Evolutionary conservation across 2,888 invertebrate genomes (phyloP), one percentile per base, ranked within the genome.

Genomic region (Bimastos eiseni): DNA sequence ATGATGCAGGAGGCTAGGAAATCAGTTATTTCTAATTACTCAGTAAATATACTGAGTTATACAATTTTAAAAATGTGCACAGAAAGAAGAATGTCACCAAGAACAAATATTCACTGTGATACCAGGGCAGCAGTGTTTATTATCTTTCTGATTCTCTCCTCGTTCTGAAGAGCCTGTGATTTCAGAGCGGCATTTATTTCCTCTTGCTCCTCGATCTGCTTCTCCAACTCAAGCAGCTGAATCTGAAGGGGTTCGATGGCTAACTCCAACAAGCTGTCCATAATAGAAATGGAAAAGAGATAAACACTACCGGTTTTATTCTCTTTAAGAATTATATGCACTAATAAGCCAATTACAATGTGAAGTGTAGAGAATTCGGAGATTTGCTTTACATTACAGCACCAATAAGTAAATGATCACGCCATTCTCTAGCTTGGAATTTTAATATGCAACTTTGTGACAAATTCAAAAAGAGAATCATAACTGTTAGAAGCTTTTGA

Each of bases 271-370:
- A 86, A 86, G 37, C 86, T 86, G 86, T 36, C 30, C 86, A 86
- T 6, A 86, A 86, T 36, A 86, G 2, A 17, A 34, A 70, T 70
- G 13, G 30, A 15, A 70, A 70, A n/a, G 30, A 70, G 5, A 17
- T 6, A 70, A 49, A 70, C 95, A 93, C 70, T 70, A n/a, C 1
- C n/a, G 13, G 8, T 70, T 70, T 8, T 11, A 70, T 70, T 70
- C 11, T 2, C 70, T 70, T 11, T 70, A n/a, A n/a, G 8, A 70
- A 70, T 70, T 70, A 70, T n/a, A 70, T 70, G 4, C 55, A n/a
- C n/a, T n/a, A n/a, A n/a, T n/a, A n/a, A n/a, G n/a, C n/a, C n/a
- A n/a, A n/a, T n/a, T n/a, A n/a, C 70, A 70, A n/a, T 5, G 30
- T 70, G 6, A 70, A 70, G n/a, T n/a, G n/a, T 11, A 8, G 70